Base-by-base conservation (phyloP, 2,888 invertebrate species). In the Mythimna impura region DNA sequence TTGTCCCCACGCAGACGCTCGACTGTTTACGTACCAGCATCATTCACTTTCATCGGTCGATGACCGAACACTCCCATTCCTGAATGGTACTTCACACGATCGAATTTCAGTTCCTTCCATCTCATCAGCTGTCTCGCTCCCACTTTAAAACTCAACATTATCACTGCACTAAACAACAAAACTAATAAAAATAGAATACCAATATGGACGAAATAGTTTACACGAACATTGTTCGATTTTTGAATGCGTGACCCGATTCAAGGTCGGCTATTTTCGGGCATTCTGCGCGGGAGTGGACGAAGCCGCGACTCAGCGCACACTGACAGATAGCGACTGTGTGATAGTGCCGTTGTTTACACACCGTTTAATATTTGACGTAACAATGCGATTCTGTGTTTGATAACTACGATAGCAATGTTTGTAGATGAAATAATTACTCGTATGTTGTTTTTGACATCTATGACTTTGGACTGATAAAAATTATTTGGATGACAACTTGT, bases 11-110 rank as follows among this genome's bases (percentile, higher is more conserved):
- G n/a, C n/a, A n/a, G n/a, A n/a, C n/a, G 17, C 22, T 8, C 7
- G 14, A 25, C n/a, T 67, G 71, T 78, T 80, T 73, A 90, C 94
- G 79, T 91, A 95, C 96, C 96, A 83, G 81, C 88, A 86, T 95
- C 94, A 80, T 90, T 91, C 80, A 88, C 87, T 81, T 86, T 88
- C 83, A 90, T 90, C 80, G 96, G 96, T 90, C 96, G 96, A 93
- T 97, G 97, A 52, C 97, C 97, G 90, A 97, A 97, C 86, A 97
- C 97, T 66, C 97, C 97, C 73, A 90, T 91, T 81, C 96, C 96
- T 80, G 97, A 97, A 88, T 97, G 97, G 87, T 97, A 97, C 68
- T 89, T 90, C 78, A 91, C 71, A 66, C 92, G 86, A 78, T 87
- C 87, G 73, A 85, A 82, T 52, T 85, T 81, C 54, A 88, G 83